Evolutionary conservation across 2,113 vertebrate genomes (phyloP), one percentile per base, ranked within the genome.

Genomic region (Leptobrachium ailaonicum): DNA sequence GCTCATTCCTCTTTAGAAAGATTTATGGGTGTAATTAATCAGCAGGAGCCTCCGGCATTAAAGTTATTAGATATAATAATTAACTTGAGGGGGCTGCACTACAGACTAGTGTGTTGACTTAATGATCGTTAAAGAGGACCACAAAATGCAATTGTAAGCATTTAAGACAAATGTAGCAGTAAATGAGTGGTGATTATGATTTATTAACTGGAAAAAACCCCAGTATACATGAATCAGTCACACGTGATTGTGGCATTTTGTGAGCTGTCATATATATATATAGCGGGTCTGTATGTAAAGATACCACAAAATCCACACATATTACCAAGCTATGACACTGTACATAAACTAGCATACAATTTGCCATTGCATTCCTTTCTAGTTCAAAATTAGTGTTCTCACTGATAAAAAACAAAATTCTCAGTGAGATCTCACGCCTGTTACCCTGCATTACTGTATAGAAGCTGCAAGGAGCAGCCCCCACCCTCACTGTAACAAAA

Each of bases 1-100:
- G 88, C 88, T 89, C 84, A 85, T 80, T 88, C 85, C 89, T 88
- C 83, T 86, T 85, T 86, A 83, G 86, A 84, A 83, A 88, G 88
- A 90, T 90, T 88, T 87, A 89, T 90, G 88, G 83, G 83, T 75
- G 80, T 84, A 87, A 90, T 88, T 91, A 89, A 85, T 85, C 79
- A 85, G 87, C 83, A 86, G 83, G 85, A 82, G 82, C 82, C 83
- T 86, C 63, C 69, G 82, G 80, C 73, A 73, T 74, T 83, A 85
- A 64, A 79, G 72, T 87, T 88, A 88, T 87, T 87, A 86, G 80
- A 80, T 85, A 71, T 83, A 84, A 87, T 88, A 88, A 89, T 89
- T 87, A 89, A 88, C 85, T 84, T 75, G 83, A 73, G 80, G 67
- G 13, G 85, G 77, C 64, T 82, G 71, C 85, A 69, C 77, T 81